A percentile compares a stretch with the other conserved stretches of the same genome.
phyloP scores from a whole-genome alignment of 2,888 invertebrate species.

The Eristalis intricaria region DNA sequence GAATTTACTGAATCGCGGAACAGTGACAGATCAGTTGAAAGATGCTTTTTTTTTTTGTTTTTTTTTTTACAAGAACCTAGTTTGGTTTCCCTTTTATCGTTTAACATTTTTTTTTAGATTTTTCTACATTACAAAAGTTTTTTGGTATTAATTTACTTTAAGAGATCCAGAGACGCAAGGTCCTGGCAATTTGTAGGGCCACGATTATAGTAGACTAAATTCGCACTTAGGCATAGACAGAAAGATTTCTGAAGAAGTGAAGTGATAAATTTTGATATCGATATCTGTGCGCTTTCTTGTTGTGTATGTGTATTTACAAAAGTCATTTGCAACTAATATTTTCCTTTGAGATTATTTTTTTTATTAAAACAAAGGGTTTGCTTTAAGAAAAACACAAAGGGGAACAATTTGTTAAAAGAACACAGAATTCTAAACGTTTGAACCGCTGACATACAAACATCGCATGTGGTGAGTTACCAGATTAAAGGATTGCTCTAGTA shows the following conservation, averaged over 20 bases:
- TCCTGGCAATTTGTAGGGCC: background rate
- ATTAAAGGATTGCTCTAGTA: too few relatives aligned
- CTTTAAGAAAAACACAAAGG: background rate
- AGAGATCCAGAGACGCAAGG: background rate
- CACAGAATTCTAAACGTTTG: background rate
- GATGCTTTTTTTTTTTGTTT: background rate
- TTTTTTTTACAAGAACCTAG: background rate
- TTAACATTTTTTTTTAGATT: background rate
- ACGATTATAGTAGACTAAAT: background rate
- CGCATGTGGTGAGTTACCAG: too few relatives aligned
- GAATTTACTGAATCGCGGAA: background rate
- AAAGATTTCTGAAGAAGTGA: background rate
- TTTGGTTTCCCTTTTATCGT: background rate
- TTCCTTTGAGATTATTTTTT: background rate
- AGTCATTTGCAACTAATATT: background rate
- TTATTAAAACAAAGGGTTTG: background rate
- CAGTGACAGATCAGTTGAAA: background rate
- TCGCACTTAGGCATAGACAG: background rate
- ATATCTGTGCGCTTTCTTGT: conserved; percentile 53
- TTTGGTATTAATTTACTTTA: background rate
- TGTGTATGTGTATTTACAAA: background rate
- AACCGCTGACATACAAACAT: too few relatives aligned
- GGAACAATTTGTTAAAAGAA: background rate
- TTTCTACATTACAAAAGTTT: background rate
- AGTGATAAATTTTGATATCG: conserved; percentile 31